Conservation (phyloP, 2,113 vertebrate species). For the Acrocephalus arundinaceus region DNA sequence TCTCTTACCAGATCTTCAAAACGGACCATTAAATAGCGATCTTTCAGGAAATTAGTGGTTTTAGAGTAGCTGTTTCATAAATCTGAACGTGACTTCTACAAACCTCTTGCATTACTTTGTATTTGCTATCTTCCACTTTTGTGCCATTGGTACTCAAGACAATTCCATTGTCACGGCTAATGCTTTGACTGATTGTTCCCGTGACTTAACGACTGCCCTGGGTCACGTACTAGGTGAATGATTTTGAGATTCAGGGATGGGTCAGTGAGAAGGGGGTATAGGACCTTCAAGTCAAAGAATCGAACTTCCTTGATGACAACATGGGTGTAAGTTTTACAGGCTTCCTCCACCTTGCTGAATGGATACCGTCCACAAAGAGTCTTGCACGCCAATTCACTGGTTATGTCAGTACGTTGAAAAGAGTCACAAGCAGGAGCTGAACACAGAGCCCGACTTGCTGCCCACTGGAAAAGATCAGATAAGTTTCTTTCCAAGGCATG, state of each 20-base stretch:
- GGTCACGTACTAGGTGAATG: conserved; percentile 93
- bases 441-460: conserved; percentile 89
- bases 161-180: conserved; percentile 80
- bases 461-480: conserved; percentile 90
- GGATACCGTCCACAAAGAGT: conserved; percentile 72
- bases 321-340: conserved; percentile 88
- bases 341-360: conserved; percentile 74
- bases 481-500: conserved; percentile 82
- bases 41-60: conserved; percentile 84
- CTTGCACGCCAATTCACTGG: conserved; percentile 76
- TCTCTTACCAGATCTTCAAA: conserved; percentile 90
- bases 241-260: conserved; percentile 85
- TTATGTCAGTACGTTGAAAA: conserved; percentile 75
- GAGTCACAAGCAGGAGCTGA: conserved; percentile 84
- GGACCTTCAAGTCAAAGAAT: conserved; percentile 90
- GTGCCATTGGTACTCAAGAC: conserved; percentile 81
- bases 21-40: conserved; percentile 90
- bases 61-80: conserved; percentile 80
- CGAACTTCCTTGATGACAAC: conserved; percentile 92
- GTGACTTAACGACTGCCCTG: conserved; percentile 84
- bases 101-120: conserved; percentile 85
- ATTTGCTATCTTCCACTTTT: conserved; percentile 71
- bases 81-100: conserved; percentile 92
- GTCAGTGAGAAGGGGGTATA: conserved; percentile 89
- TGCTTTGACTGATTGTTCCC: conserved; percentile 75